These are phyloP conservation scores for Chaetops frenatus DNA, from an alignment of 2,113 vertebrate species.

Conservation along the genomic window DNA sequence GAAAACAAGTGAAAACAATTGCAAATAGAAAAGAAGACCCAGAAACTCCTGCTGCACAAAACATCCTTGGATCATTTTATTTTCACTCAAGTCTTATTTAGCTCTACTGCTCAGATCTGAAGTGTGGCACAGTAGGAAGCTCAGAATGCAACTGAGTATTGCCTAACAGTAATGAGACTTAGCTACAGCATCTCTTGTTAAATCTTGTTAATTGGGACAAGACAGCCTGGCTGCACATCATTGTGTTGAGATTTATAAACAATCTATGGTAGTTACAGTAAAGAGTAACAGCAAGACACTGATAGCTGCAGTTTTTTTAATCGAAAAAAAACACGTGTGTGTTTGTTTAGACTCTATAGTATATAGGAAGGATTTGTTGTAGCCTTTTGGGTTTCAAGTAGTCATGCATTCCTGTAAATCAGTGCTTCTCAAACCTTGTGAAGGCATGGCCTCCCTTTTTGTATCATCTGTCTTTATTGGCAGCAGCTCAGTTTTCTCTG, in stretches of 20 bases:
- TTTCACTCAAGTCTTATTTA: background rate
- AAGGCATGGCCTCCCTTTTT: background rate
- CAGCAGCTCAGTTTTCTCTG: background rate
- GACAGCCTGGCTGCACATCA: background rate
- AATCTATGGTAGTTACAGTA: background rate
- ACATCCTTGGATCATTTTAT: conserved; percentile 22
- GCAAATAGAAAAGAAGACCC: background rate
- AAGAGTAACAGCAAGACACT: conserved; percentile 25
- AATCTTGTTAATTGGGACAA: conserved; percentile 21
- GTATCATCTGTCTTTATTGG: background rate
- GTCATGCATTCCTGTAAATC: conserved; percentile 29
- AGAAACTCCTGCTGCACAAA: background rate
- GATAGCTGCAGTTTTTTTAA: conserved; percentile 45
- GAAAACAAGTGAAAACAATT: background rate
- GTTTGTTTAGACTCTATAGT: background rate
- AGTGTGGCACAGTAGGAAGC: conserved; percentile 50
- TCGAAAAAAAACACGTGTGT: background rate
- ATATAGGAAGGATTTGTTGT: background rate
- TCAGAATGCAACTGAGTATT: conserved; percentile 16
- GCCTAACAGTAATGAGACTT: conserved; percentile 6
- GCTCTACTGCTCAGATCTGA: background rate
- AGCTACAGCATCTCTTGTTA: conserved; percentile 2
- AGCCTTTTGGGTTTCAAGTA: conserved; percentile 22
- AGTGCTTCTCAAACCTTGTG: background rate
- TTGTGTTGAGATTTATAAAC: background rate